Base-by-base conservation (phyloP, 1,140 invertebrate genomes). In the Vanessa atalanta region DNA sequence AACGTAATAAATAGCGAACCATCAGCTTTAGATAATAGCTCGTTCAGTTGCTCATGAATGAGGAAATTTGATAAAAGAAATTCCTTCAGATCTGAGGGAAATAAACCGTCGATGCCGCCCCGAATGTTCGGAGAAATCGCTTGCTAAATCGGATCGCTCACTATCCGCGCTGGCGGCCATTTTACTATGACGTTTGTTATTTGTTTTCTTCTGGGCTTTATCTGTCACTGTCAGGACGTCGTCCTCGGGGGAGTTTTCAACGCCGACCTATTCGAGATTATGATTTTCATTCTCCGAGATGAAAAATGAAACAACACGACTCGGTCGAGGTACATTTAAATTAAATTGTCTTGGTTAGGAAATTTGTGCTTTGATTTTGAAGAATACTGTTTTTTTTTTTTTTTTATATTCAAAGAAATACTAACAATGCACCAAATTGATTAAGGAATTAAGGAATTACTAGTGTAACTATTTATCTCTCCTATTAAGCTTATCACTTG, bases 11-110 rank as follows among this genome's bases (percentile, higher is more conserved):
- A 85, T 85, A 74, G 83, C 75, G 23, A 65, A 67, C 65, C 75
- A 76, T 69, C 65, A 63, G 20, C 55, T 61, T 76, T 72, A 72
- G 79, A 77, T 77, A 77, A 77, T 77, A 70, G 79, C 75, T 76
- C 67, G 79, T 79, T 57, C 55, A 61, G 23, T 81, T 79, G 81
- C 80, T 81, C 81, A 82, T 81, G 83, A 86, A 83, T 81, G 81
- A 83, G 81, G 80, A 70, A 69, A 76, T 57, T 78, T 82, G 83
- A 87, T 88, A 84, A 87, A 86, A 84, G 85, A 82, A 86, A 88
- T 88, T 86, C 83, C 80, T 82, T 77, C 61, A 73, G 83, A 83
- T 83, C 82, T 77, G 78, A 79, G 78, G 79, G 61, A 82, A 84
- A 86, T 82, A 86, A 88, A 88, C 86, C 81, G 80, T 76, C 73